Evolutionary conservation across 2,113 vertebrate genomes (phyloP), one percentile per base, ranked within the genome.

Genomic region (Meriones unguiculatus): DNA sequence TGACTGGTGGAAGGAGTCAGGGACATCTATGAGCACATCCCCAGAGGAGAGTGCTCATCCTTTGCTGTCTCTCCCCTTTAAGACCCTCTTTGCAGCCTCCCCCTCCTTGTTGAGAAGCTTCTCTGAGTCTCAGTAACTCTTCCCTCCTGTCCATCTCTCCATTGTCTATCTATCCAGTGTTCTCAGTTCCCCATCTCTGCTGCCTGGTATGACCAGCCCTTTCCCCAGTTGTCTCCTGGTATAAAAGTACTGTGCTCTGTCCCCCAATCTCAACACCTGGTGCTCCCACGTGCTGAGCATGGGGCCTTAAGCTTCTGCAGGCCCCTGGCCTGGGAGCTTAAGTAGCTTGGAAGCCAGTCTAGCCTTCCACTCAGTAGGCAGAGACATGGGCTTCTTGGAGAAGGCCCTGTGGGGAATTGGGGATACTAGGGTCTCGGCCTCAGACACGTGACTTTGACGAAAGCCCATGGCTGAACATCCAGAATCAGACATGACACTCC

Each of bases 301-400:
- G 17, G n/a, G 46, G 59, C 35, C 18, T 8, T 57, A 25, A n/a
- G 22, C 32, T 35, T 17, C 46, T 20, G n/a, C 0, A 0, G 62
- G 35, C 10, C 70, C 52, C 64, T 64, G 73, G 32, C 73, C 57
- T 2, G 0, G 35, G 73, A 89, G 7, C 59, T n/a, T n/a, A n/a
- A 62, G 22, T 10, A 28, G 52, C 76, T 17, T 80, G 72, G 70
- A 46, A 72, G 30, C 50, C 35, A 1, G 14, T 22, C 38, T 62
- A 50, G 52, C 13, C 11, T 73, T 24, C 35, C 32, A 0, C 1
- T 28, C 9, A 76, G 28, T 50, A 38, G 5, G 12, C 59, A 46
- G 54, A 13, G 17, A 57, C 3, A 2, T 2, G 2, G 38, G 22
- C 62, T 75, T 82, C 38, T 92, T 62, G 5, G 57, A 75, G 18